phyloP scores from a whole-genome alignment of 2,113 vertebrate species.

The Hemichromis elongatus region DNA sequence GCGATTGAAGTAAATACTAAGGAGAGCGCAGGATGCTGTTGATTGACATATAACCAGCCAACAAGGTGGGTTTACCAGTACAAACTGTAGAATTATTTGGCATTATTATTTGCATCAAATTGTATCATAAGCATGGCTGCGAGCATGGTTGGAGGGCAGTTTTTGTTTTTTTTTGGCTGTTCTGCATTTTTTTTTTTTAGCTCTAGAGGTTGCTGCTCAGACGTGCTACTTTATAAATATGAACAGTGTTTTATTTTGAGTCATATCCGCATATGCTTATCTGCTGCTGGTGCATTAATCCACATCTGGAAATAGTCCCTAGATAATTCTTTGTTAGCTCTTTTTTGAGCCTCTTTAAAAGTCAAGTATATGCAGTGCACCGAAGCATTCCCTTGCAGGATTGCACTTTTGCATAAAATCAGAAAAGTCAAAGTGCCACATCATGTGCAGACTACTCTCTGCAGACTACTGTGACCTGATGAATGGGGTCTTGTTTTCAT shows the following conservation, averaged over 20 bases:
- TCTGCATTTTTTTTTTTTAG: background rate
- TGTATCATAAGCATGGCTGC: background rate
- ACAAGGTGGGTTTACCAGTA: background rate
- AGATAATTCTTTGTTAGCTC: background rate
- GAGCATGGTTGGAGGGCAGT: background rate
- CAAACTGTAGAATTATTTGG: background rate
- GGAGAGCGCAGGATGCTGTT: background rate
- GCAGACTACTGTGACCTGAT: background rate
- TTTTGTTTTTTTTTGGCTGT: background rate
- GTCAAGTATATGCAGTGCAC: background rate
- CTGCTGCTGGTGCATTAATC: background rate
- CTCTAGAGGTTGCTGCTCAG: background rate
- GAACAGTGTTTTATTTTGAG: background rate
- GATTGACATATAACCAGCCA: fast-evolving
- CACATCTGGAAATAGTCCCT: background rate
- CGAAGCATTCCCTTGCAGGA: background rate
- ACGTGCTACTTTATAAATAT: background rate
- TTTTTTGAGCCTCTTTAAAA: background rate
- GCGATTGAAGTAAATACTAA: background rate
- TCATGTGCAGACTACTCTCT: background rate
- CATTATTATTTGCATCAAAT: background rate
- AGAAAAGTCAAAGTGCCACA: background rate
- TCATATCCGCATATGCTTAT: background rate
- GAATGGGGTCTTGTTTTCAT: background rate
- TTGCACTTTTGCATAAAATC: background rate